phyloP scores from a whole-genome alignment of 2,113 vertebrate genomes.

The Scomber colias region DNA sequence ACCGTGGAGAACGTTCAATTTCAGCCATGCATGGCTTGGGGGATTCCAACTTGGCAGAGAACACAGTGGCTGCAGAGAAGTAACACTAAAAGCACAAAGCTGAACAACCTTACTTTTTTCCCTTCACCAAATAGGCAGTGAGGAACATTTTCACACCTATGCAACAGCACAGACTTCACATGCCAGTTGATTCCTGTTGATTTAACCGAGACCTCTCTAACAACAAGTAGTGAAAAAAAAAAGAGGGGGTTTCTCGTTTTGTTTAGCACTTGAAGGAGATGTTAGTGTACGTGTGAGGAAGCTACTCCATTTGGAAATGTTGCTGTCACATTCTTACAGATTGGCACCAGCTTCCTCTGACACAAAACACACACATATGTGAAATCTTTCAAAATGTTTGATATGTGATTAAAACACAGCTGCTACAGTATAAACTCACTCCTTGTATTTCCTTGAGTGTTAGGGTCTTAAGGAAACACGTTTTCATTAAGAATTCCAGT shows the following conservation, averaged over 20 bases:
- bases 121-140: constrained; percentile 22
- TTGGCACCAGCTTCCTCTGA: constrained; percentile 26
- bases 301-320: constrained; percentile 2
- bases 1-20: constrained; percentile 61
- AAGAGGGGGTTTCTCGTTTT: constrained; percentile 42
- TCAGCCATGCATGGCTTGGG: constrained; percentile 64
- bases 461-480: constrained; percentile 1
- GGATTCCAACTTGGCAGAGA: constrained; percentile 71
- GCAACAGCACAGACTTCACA: constrained; percentile 22
- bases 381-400: constrained; percentile 24
- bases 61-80: constrained; percentile 24
- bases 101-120: constrained; percentile 36
- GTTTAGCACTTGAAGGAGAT: constrained; percentile 45
- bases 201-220: constrained; percentile 43
- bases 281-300: constrained; percentile 32
- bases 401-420: constrained; percentile 4
- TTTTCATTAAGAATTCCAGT: constrained; percentile 42
- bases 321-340: constrained; percentile 27
- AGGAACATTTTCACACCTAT: constrained; percentile 61
- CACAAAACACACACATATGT: background rate
- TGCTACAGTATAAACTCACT: background rate
- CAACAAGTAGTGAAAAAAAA: background rate
- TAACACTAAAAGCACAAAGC: constrained; percentile 37
- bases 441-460: constrained; percentile 2
- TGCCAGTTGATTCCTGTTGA: constrained; percentile 51